Evolutionary conservation across 2,888 invertebrate genomes (phyloP), one percentile per base, ranked within the genome.

Genomic region (Lucinisca nassula): DNA sequence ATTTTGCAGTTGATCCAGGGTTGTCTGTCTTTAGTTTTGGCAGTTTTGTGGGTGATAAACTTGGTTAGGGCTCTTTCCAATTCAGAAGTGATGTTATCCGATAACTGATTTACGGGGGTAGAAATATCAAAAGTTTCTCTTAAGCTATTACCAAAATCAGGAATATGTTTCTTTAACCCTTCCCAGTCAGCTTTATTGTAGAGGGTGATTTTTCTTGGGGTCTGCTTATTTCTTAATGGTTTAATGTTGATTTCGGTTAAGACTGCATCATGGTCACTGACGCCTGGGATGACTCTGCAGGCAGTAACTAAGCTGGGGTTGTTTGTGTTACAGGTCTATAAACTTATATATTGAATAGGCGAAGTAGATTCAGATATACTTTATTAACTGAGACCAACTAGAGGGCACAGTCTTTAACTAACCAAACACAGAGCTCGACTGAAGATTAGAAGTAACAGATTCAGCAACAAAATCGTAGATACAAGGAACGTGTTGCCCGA

Each of bases 111-210:
- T 27, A 74, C 74, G 45, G 74, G 45, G 49, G 45, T 74, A 1
- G 51, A 30, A 35, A 3, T 73, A 30, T n/a, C n/a, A n/a, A n/a
- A n/a, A n/a, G n/a, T n/a, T n/a, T n/a, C n/a, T n/a, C n/a, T n/a
- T 73, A 37, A 72, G n/a, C 72, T 72, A 17, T 24, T 72, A n/a
- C 40, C 4, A 38, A 38, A 72, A 3, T 40, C 49, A 49, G 49
- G 2, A 24, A 74, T 38, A n/a, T 74, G 74, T 45, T n/a, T 74
- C 74, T 45, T 74, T 8, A 74, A 27, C 27, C 74, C 74, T 30
- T 74, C 74, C 74, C 74, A 74, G 30, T 74, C 24, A 38, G 40
- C 45, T 24, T 74, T 74, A n/a, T 38, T 74, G 45, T 40, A 74
- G 27, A 74, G 51, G 4, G 74, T 8, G n/a, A 76, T 76, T 30